phyloP scores from a whole-genome alignment of 1,140 invertebrate genomes.

The Drosophila quadrilineata region DNA sequence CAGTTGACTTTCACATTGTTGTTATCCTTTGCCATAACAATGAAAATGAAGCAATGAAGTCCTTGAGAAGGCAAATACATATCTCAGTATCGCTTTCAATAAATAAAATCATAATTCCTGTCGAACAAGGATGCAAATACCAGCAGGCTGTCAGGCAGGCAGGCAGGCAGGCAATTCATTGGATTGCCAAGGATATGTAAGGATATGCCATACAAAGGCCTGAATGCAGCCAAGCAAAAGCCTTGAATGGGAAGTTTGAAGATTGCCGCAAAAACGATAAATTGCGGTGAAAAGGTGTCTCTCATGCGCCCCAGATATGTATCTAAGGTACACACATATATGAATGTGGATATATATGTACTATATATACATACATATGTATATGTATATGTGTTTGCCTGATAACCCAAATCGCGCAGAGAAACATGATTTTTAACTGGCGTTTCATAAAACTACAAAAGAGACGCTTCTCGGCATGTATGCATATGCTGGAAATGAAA shows the following conservation, averaged over 20 bases:
- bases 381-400: slow-evolving; percentile 35
- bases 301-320: slow-evolving; percentile 27
- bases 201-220: slow-evolving; percentile 1
- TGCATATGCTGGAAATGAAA: slow-evolving; percentile 65
- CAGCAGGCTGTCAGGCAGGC: no score
- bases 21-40: neutral
- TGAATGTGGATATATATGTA: slow-evolving; percentile 13
- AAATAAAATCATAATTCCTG: slow-evolving; percentile 65
- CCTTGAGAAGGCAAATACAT: slow-evolving; percentile 25
- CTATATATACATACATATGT: slow-evolving; percentile 9
- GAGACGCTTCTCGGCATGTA: slow-evolving; percentile 3
- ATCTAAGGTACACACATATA: no score
- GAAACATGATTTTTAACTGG: slow-evolving; percentile 78
- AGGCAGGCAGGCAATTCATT: slow-evolving; percentile 30
- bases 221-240: no score
- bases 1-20: no score
- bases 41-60: neutral
- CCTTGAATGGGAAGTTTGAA: slow-evolving; percentile 48
- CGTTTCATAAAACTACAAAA: slow-evolving; percentile 43
- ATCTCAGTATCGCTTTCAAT: slow-evolving; percentile 50
- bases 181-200: slow-evolving; percentile 47
- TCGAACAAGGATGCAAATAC: slow-evolving; percentile 24
- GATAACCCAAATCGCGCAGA: slow-evolving; percentile 65
- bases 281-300: slow-evolving; percentile 75
- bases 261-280: slow-evolving; percentile 69